Percentiles rank a stretch among this genome's conserved stretches.
phyloP scores from a whole-genome alignment of 2,113 vertebrate genomes.

The Ictalurus punctatus region DNA sequence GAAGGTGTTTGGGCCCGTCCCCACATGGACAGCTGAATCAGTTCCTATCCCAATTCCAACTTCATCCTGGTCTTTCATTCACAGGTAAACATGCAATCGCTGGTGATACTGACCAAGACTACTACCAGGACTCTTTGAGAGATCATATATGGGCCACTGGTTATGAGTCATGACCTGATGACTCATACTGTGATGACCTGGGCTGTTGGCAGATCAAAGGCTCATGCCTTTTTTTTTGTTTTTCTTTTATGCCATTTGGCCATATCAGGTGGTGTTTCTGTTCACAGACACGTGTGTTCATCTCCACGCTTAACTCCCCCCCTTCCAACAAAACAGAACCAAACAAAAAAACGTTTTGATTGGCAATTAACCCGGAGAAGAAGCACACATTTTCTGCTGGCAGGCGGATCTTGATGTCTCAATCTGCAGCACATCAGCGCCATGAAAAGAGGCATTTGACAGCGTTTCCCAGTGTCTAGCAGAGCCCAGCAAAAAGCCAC shows the following conservation, averaged over 20 bases:
- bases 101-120: background rate
- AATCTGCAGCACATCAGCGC: constrained; percentile 91
- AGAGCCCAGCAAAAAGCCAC: constrained; percentile 67
- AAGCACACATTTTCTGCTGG: constrained; percentile 91
- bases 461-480: constrained; percentile 58
- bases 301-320: background rate
- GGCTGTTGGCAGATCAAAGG: background rate
- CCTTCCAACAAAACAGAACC: constrained; percentile 48
- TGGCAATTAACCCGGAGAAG: constrained; percentile 94
- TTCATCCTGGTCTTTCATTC: background rate
- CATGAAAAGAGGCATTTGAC: constrained; percentile 86
- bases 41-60: background rate
- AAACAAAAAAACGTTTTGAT: constrained; percentile 83
- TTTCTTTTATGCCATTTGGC: background rate
- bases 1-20: background rate
- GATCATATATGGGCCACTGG: too few species aligned
- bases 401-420: constrained; percentile 87
- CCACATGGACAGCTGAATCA: constrained; percentile 13
- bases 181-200: background rate
- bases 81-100: background rate
- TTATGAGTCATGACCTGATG: too few species aligned
- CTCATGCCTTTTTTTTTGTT: background rate
- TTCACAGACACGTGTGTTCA: background rate
- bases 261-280: background rate
- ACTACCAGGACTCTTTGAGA: too few species aligned